Evolutionary conservation across 2,797 vertebrate species (phyloP).

Genomic region (Sebastolobus altivelis): DNA sequence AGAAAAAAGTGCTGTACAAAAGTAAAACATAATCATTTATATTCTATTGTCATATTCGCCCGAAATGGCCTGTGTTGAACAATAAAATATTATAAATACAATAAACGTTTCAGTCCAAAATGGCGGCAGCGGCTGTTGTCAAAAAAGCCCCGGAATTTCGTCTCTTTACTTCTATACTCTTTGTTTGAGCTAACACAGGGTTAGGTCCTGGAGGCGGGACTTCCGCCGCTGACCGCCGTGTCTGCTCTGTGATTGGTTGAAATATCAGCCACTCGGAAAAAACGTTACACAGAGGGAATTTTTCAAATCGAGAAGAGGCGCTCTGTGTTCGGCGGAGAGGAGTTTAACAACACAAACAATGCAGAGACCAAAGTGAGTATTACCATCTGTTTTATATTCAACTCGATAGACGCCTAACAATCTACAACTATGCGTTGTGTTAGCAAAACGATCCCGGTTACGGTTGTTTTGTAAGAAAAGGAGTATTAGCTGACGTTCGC

Average conservation of each 20-base stretch:
- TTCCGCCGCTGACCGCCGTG: conserved; percentile 11
- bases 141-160: too few relatives aligned
- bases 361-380: conserved; percentile 73
- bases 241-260: conserved; percentile 65
- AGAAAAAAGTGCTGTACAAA: too few relatives aligned
- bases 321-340: background rate
- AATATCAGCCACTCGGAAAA: background rate
- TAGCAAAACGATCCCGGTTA: background rate
- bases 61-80: too few relatives aligned
- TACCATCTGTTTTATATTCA: accelerated
- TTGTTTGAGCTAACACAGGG: too few relatives aligned
- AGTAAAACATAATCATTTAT: too few relatives aligned
- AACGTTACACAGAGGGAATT: conserved; percentile 62
- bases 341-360: conserved; percentile 52
- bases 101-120: too few relatives aligned
- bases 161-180: too few relatives aligned
- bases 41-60: too few relatives aligned
- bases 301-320: conserved; percentile 76
- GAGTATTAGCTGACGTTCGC: background rate
- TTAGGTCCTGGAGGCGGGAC: conserved; percentile 43
- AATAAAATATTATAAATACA: too few relatives aligned
- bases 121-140: too few relatives aligned
- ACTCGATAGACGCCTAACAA: accelerated
- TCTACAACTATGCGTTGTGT: too few relatives aligned
- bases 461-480: background rate